Percentiles rank a stretch among this genome's conserved stretches.
phyloP scores from a whole-genome alignment of 2,888 invertebrate species.

The Drosophila lacicola region DNA sequence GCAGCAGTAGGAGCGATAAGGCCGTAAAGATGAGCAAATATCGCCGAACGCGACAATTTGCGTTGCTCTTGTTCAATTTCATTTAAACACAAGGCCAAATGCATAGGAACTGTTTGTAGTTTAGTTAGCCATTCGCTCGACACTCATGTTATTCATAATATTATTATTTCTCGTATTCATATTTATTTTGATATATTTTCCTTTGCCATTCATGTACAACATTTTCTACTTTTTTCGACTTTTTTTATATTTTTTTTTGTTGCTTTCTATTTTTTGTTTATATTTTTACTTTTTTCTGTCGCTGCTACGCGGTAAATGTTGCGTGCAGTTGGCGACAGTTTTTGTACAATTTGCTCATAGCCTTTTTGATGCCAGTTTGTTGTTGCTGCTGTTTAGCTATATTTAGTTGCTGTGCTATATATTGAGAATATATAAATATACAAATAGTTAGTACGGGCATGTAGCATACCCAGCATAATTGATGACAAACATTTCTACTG shows the following conservation, averaged over 20 bases:
- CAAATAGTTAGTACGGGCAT: slow-evolving; percentile 15
- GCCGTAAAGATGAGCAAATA: slow-evolving; percentile 85
- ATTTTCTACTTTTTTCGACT: slow-evolving; percentile 20
- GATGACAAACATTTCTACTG: slow-evolving; percentile 12
- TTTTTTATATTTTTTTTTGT: background rate
- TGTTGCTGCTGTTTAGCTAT: slow-evolving; percentile 39
- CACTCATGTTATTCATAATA: slow-evolving; percentile 9
- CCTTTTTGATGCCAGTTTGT: slow-evolving; percentile 24
- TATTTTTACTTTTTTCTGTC: slow-evolving; percentile 5
- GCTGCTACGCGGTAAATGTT: slow-evolving; percentile 57
- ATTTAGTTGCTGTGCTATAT: slow-evolving; percentile 66
- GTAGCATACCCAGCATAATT: slow-evolving; percentile 31
- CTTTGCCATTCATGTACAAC: slow-evolving; percentile 41
- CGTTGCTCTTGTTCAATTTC: slow-evolving; percentile 83
- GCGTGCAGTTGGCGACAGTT: slow-evolving; percentile 73
- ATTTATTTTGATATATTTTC: slow-evolving; percentile 34
- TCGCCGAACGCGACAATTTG: slow-evolving; percentile 85
- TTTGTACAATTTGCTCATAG: slow-evolving; percentile 66
- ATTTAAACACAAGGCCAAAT: slow-evolving; percentile 80
- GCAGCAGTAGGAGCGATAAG: slow-evolving; percentile 84
- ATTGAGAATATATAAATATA: slow-evolving; percentile 26
- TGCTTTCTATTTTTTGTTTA: background rate
- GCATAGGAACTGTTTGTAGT: slow-evolving; percentile 70
- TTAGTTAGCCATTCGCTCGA: slow-evolving; percentile 23
- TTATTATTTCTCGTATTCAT: slow-evolving; percentile 24